Conservation (phyloP, 2,888 invertebrate genomes). For the Anodontia alba region DNA sequence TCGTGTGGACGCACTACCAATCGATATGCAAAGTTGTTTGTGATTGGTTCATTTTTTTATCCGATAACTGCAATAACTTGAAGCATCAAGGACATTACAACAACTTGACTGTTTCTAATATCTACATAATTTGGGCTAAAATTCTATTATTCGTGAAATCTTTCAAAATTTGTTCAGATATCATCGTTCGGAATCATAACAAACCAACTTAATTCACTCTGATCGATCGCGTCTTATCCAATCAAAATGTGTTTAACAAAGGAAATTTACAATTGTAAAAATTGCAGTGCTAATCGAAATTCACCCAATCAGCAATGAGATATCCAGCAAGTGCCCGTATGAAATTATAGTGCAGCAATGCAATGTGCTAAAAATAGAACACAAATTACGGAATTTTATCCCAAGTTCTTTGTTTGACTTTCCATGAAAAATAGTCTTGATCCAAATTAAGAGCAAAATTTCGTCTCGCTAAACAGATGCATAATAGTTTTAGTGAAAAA, state of each 20-base stretch:
- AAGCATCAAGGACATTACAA: no score
- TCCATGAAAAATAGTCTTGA: no score
- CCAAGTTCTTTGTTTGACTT: no score
- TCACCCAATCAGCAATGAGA: conserved; percentile 58
- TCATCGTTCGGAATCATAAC: no score
- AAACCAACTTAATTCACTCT: no score
- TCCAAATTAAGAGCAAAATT: no score
- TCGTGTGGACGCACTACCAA: conserved; percentile 34
- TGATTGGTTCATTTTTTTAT: conserved; percentile 61
- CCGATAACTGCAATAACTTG: neutral
- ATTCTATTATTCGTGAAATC: no score
- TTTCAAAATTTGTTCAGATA: no score
- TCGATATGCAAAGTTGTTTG: conserved; percentile 46
- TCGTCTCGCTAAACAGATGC: no score
- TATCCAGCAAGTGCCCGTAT: conserved; percentile 65
- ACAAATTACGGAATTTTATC: neutral
- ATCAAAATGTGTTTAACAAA: conserved; percentile 48
- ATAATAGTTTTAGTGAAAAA: no score
- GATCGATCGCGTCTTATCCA: conserved; percentile 24
- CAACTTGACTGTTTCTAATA: no score
- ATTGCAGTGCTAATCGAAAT: conserved; percentile 53
- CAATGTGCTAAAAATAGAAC: conserved; percentile 46
- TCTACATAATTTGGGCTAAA: no score
- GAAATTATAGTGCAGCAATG: conserved; percentile 54
- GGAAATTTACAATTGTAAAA: conserved; percentile 45